Base-by-base conservation (phyloP, 2,888 invertebrate genomes). In the Pseudeuparius sepicola region DNA sequence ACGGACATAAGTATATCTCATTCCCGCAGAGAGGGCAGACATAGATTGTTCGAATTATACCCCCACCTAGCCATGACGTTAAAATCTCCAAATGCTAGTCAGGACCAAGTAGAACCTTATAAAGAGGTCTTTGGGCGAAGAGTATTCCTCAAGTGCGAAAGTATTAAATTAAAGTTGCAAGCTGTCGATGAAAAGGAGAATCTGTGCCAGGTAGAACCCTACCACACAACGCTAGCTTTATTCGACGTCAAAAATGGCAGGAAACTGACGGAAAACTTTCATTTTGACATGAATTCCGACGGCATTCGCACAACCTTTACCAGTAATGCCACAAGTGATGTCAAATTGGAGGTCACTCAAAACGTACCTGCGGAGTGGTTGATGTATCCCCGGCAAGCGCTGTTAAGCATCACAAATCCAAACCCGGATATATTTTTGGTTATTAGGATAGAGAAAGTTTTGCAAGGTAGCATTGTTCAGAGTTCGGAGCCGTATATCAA, bases 241-340 rank as follows among this genome's bases (percentile, higher is more conserved):
- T 97, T 87, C 61, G 96, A 97, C 67, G 85, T 84, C 4, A 79
- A 81, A 54, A 78, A 78, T 46, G 84, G 84, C 20, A 74, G 78
- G 54, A 94, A 94, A 64, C 67, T 96, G 43, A 86, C 90, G 2
- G 94, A 94, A 60, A 90, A 89, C 63, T 93, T 93, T 65, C 81
- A 89, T 60, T 87, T 88, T 54, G 86, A 89, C 59, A 67, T 88
- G 10, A 89, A 89, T 64, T 76, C 80, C 53, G 70, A 76, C 6
- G 71, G 74, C 42, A 78, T 84, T n/a, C 63, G 69, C 29, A 69
- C 67, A 39, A 66, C 78, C 59, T 51, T 76, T 40, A 64, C 49
- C 31, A 56, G 51, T 41, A 40, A 53, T 34, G 52, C 46, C 41
- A 48, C 55, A 24, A 53, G 49, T 24, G 53, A 53, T 9, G 70